A percentile compares a stretch with the other conserved stretches of the same genome.
These are phyloP conservation scores for Eulemur macaco DNA, from an alignment of 2,113 vertebrate species.

Conservation along the genomic window DNA sequence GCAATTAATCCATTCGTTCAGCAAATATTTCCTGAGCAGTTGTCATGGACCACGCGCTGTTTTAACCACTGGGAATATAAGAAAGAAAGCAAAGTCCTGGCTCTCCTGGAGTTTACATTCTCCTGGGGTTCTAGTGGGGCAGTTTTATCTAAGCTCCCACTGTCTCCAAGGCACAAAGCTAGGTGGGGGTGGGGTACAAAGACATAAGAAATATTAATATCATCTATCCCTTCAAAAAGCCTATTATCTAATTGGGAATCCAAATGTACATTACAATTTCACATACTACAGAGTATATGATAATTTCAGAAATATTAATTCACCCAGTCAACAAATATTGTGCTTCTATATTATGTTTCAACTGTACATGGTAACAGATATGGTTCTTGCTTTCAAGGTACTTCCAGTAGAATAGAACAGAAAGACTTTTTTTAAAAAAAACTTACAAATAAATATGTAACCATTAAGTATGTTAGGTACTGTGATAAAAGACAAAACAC, in stretches of 20 bases:
- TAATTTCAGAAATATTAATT: slow-evolving; percentile 17
- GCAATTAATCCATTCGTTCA: not conserved
- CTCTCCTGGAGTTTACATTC: not conserved
- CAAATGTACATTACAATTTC: not conserved
- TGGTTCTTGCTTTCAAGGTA: not conserved
- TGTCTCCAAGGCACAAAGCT: not conserved
- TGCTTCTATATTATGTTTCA: not conserved
- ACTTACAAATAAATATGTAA: not conserved
- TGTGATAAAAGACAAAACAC: not conserved
- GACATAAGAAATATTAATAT: not conserved
- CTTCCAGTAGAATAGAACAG: not conserved
- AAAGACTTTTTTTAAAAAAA: not conserved
- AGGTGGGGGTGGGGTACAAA: not conserved
- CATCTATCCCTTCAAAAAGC: not conserved
- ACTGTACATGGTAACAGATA: not conserved
- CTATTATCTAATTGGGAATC: not conserved
- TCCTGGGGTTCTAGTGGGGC: not conserved
- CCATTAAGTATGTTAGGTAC: not conserved
- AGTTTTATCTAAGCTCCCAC: not conserved
- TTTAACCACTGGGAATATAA: not conserved
- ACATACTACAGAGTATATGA: not conserved
- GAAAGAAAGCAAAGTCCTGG: not conserved
- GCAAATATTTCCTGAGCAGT: not conserved
- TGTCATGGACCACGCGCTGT: not conserved
- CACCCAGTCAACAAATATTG: not conserved